Base-by-base conservation (phyloP, 2,113 vertebrate genomes). In the Chauna torquata region DNA sequence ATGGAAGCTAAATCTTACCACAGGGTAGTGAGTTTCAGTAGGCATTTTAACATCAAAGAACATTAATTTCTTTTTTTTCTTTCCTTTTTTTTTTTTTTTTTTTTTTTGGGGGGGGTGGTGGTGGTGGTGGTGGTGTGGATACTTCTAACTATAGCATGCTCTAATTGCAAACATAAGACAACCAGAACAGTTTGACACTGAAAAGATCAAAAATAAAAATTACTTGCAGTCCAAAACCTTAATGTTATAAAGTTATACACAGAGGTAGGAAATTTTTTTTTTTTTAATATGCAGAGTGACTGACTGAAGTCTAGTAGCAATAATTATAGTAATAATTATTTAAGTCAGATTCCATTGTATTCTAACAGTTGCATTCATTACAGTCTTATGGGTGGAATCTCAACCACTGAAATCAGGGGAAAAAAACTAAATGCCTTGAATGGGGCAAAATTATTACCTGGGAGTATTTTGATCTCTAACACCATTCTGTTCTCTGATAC, bases 261-360 rank as follows among this genome's bases (percentile, higher is more conserved):
- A 84, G 36, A 75, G 13, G 16, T 57, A 66, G 52, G 24, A 91
- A 36, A 15, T 25, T 27, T 42, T 58, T 72, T 49, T 10, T 76
- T 72, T 75, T n/a, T 9, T 66, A 47, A 74, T 91, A 70, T 47
- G 42, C 50, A 77, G 61, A 52, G 13, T 74, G 54, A 57, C 40
- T 83, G 61, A 83, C 74, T 49, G 20, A 44, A 82, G 44, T 17
- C 40, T 87, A 91, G 84, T 52, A 57, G 16, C 57, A 91, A 88
- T 90, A 88, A 81, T 86, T 92, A 55, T 34, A 64, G 16, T 54
- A 90, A 90, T 90, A 86, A 78, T 86, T 93, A 54, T 54, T 66
- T 65, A 94, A 94, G 75, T 71, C 22, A 91, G 84, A 89, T 91
- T 79, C 24, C 40, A 66, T 78, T 86, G 64, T 88, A 34, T 91